phyloP scores from a whole-genome alignment of 2,113 vertebrate species.

The Suricata suricatta region DNA sequence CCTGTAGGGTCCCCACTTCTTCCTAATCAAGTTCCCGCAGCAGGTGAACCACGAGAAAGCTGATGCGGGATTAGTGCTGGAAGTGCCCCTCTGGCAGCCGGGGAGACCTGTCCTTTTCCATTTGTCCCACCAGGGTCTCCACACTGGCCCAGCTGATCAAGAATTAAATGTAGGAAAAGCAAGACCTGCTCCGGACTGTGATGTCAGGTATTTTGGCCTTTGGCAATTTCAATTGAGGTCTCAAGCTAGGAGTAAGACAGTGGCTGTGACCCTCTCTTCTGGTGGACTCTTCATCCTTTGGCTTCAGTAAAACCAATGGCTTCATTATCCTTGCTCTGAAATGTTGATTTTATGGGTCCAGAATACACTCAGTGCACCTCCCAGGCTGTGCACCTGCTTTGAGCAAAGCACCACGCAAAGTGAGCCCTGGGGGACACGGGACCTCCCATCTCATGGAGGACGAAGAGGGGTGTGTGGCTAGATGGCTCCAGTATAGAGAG shows the following conservation, averaged over 20 bases:
- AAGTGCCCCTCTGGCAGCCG: background rate
- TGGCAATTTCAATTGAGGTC: background rate
- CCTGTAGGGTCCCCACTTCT: background rate
- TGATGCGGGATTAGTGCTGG: background rate
- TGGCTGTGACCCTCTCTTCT: background rate
- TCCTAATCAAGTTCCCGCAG: background rate
- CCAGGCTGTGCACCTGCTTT: background rate
- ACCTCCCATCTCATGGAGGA: background rate
- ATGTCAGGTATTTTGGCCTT: background rate
- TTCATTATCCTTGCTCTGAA: background rate
- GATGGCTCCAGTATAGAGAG: background rate
- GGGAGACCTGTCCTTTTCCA: background rate
- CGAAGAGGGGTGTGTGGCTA: too few relatives aligned
- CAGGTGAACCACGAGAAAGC: background rate
- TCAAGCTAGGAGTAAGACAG: background rate
- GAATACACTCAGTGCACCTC: background rate
- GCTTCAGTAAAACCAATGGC: background rate
- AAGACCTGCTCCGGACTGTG: background rate
- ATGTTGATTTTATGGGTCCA: background rate
- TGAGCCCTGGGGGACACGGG: background rate
- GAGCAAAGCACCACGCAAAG: background rate
- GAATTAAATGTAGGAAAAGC: background rate
- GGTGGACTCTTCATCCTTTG: background rate
- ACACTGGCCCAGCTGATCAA: background rate
- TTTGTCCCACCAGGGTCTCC: background rate